phyloP scores from a whole-genome alignment of 1,140 invertebrate species.

The Ostrea denselamellosa region DNA sequence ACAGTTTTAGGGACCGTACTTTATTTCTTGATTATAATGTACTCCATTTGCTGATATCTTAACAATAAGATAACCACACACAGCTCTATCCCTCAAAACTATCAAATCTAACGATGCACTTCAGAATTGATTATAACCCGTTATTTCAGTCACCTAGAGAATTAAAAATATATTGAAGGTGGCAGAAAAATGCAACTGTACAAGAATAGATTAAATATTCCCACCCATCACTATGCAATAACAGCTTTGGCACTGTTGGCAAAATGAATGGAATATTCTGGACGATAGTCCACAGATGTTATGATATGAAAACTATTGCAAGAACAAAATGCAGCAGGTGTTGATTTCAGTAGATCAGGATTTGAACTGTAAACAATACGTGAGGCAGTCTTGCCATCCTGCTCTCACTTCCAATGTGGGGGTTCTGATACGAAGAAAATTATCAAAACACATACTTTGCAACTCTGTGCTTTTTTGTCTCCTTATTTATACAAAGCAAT shows the following conservation, averaged over 20 bases:
- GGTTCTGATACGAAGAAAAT: conserved; percentile 27
- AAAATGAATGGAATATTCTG: conserved; percentile 19
- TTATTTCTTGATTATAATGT: not conserved
- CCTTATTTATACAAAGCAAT: conserved; percentile 26
- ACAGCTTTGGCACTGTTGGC: not conserved
- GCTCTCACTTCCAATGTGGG: conserved; percentile 28
- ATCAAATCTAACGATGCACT: conserved; percentile 20
- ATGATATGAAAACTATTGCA: conserved; percentile 35
- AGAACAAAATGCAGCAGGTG: conserved; percentile 28
- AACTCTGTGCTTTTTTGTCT: not conserved
- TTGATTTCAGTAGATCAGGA: conserved; percentile 23
- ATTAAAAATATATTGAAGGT: conserved; percentile 28
- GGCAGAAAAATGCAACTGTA: conserved; percentile 19
- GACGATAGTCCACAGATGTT: conserved; percentile 15
- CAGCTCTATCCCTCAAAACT: not conserved
- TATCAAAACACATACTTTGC: conserved; percentile 28
- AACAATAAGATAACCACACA: not conserved
- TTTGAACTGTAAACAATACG: conserved; percentile 34
- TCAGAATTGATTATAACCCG: not conserved
- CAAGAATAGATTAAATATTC: conserved; percentile 19
- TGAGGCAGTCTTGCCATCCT: not conserved
- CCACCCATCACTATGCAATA: conserved; percentile 19
- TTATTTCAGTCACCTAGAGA: not conserved
- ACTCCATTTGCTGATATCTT: not conserved
- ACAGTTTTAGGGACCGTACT: not conserved